These are phyloP conservation scores for Phasia obesa DNA, from an alignment of 2,888 invertebrate genomes.

Conservation along the genomic window DNA sequence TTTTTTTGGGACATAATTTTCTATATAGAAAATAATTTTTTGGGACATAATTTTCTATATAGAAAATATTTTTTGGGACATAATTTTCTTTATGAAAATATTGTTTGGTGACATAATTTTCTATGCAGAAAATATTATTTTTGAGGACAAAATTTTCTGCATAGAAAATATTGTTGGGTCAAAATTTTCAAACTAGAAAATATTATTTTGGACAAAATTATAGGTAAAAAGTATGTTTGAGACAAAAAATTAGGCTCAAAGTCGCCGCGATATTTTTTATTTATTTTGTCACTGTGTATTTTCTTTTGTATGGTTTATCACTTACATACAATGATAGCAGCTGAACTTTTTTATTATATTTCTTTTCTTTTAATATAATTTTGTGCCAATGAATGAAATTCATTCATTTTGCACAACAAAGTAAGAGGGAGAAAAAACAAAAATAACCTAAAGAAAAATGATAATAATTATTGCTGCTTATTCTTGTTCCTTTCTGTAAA, in stretches of 20 bases:
- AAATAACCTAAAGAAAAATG: conserved; percentile 8
- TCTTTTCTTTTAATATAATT: neutral
- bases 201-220: no score
- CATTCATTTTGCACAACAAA: conserved; percentile 36
- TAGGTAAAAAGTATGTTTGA: no score
- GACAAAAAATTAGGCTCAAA: no score
- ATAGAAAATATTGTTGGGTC: neutral
- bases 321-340: neutral
- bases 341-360: neutral
- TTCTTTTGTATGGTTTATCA: neutral
- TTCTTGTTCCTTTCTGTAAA: no score
- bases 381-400: conserved; percentile 41
- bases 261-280: no score
- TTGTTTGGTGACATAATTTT: neutral
- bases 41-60: neutral
- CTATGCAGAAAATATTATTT: neutral
- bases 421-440: neutral
- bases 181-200: neutral
- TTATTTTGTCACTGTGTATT: no score
- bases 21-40: neutral
- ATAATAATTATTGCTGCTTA: conserved; percentile 9
- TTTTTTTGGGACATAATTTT: neutral
- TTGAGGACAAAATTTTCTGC: neutral
- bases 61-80: neutral
- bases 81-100: neutral